phyloP scores from a whole-genome alignment of 2,113 vertebrate species.

The Eptesicus fuscus region DNA sequence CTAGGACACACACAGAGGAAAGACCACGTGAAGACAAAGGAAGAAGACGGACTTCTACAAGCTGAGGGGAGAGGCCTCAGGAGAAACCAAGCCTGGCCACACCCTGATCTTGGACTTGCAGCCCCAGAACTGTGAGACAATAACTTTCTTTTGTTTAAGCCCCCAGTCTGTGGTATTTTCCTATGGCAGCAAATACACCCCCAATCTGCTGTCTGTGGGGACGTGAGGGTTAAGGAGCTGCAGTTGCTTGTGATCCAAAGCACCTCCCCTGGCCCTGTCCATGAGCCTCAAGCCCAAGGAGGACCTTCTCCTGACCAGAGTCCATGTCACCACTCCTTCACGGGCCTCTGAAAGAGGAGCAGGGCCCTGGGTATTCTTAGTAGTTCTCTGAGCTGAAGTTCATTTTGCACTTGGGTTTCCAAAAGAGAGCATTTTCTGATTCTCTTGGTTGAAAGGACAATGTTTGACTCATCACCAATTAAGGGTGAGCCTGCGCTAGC shows the following conservation, averaged over 20 bases:
- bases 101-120: neutral
- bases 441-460: neutral
- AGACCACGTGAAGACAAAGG: too few relatives aligned
- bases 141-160: neutral
- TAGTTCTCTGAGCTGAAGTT: neutral
- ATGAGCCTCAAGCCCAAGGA: neutral
- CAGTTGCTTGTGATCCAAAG: neutral
- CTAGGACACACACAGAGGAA: neutral
- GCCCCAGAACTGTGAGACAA: neutral
- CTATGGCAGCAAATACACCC: neutral
- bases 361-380: neutral
- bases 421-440: neutral
- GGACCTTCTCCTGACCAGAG: neutral
- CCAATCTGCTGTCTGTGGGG: neutral
- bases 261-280: accelerated
- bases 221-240: neutral
- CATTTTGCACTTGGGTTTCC: neutral
- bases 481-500: neutral
- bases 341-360: neutral
- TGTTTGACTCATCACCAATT: neutral
- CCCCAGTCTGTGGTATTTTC: neutral
- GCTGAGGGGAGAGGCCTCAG: neutral
- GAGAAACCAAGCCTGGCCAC: neutral
- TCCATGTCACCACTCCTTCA: neutral
- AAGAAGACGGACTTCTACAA: accelerated